Evolutionary conservation across 1,140 invertebrate genomes (phyloP).

Genomic region (Scaptomyza pallida): DNA sequence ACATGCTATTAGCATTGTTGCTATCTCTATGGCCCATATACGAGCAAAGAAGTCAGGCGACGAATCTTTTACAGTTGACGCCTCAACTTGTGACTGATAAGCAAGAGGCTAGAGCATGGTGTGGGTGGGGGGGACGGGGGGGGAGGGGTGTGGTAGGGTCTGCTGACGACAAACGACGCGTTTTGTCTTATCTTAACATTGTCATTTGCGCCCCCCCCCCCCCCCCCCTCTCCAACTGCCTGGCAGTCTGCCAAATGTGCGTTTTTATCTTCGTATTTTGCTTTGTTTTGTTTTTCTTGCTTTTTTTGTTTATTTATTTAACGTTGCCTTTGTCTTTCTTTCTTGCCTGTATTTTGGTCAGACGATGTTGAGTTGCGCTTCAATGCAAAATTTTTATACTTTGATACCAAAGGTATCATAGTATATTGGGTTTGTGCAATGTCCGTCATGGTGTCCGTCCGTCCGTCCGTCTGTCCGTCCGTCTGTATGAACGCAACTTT

Average conservation of each 20-base stretch:
- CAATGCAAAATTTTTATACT: slow-evolving; percentile 73
- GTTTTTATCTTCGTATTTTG: slow-evolving; percentile 22
- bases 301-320: slow-evolving; percentile 70
- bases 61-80: slow-evolving; percentile 10
- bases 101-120: slow-evolving; percentile 4
- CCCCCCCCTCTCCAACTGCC: neutral
- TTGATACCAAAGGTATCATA: too few relatives aligned
- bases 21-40: slow-evolving; percentile 16
- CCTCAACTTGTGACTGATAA: slow-evolving; percentile 28
- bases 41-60: too few relatives aligned
- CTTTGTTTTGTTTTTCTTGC: slow-evolving; percentile 63
- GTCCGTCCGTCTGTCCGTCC: too few relatives aligned
- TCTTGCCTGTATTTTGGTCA: slow-evolving; percentile 38
- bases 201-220: neutral
- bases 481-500: too few relatives aligned
- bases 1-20: neutral
- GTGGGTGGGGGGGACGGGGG: neutral
- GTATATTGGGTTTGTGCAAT: too few relatives aligned
- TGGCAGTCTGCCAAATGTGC: slow-evolving; percentile 18
- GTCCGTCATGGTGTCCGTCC: too few relatives aligned
- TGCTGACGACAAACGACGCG: slow-evolving; percentile 4
- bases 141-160: neutral
- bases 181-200: slow-evolving; percentile 11
- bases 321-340: slow-evolving; percentile 33
- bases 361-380: slow-evolving; percentile 22